These are phyloP conservation scores for Lepidocolaptes lacrymiger DNA, from an alignment of 2,797 vertebrate species.

Conservation along the genomic window DNA sequence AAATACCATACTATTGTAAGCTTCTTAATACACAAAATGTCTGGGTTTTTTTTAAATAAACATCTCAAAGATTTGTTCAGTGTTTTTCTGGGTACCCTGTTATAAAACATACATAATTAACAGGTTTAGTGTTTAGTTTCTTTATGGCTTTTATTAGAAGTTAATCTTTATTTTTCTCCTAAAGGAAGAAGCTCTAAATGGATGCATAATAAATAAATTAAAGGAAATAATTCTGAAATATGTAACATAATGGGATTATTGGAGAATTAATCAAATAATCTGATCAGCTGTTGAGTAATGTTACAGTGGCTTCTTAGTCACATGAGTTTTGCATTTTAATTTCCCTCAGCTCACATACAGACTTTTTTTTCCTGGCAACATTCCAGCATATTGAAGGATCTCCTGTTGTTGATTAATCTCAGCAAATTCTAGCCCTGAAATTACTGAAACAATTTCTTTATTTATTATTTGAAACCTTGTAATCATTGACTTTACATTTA, in stretches of 20 bases:
- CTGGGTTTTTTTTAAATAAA: neutral
- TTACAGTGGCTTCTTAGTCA: neutral
- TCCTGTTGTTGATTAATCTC: neutral
- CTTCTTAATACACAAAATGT: neutral
- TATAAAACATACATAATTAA: neutral
- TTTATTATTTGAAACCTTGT: constrained; percentile 27
- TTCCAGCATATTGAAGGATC: neutral
- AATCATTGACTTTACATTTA: neutral
- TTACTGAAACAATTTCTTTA: constrained; percentile 25
- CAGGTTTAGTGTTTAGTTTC: neutral
- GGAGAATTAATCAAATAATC: neutral
- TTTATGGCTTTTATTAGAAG: neutral
- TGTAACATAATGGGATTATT: neutral
- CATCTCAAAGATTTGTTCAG: neutral
- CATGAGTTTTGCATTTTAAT: neutral
- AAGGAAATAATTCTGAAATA: neutral
- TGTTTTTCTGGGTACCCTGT: neutral
- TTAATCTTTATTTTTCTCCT: neutral
- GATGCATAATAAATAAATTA: neutral
- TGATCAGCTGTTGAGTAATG: neutral
- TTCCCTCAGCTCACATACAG: neutral
- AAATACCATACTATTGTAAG: neutral
- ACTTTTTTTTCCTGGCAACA: neutral
- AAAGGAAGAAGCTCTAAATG: neutral
- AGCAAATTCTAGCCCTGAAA: neutral